Percentiles rank a stretch among this genome's conserved stretches.
These are phyloP conservation scores for Altica lythri DNA, from an alignment of 2,888 invertebrate genomes.

Conservation along the genomic window DNA sequence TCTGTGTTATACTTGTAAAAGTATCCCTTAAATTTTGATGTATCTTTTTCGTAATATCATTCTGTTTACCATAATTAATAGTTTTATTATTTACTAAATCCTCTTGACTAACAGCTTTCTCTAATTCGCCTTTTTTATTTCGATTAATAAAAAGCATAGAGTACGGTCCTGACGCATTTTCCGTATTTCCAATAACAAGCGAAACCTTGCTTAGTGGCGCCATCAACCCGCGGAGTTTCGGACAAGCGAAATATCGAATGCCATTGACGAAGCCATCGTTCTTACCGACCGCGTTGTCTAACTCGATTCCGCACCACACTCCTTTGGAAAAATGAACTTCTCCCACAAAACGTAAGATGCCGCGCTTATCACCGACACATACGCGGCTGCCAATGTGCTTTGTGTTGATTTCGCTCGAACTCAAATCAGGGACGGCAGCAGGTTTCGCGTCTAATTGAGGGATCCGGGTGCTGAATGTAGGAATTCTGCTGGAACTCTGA, in stretches of 20 bases:
- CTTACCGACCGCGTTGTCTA: slow-evolving; percentile 62
- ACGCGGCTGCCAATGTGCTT: slow-evolving; percentile 50
- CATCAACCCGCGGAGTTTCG: slow-evolving; percentile 65
- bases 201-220: slow-evolving; percentile 64
- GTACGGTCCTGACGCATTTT: slow-evolving; percentile 63
- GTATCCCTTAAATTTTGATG: slow-evolving; percentile 3
- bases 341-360: slow-evolving; percentile 64
- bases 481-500: slow-evolving; percentile 52
- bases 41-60: slow-evolving; percentile 4
- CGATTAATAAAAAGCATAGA: slow-evolving; percentile 60
- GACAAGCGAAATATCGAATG: slow-evolving; percentile 66
- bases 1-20: neutral
- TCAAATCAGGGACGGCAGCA: slow-evolving; percentile 21
- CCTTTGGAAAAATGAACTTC: slow-evolving; percentile 61
- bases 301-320: slow-evolving; percentile 69
- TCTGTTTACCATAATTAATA: neutral
- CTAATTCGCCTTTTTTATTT: neutral
- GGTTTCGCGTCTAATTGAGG: slow-evolving; percentile 41
- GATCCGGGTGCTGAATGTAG: slow-evolving; percentile 50
- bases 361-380: slow-evolving; percentile 54
- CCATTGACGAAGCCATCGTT: slow-evolving; percentile 68
- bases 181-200: slow-evolving; percentile 45
- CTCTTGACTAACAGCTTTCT: slow-evolving; percentile 6
- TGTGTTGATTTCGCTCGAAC: slow-evolving; percentile 33
- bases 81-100: neutral